phyloP scores from a whole-genome alignment of 2,113 vertebrate genomes.

The Pterocles burchelli region DNA sequence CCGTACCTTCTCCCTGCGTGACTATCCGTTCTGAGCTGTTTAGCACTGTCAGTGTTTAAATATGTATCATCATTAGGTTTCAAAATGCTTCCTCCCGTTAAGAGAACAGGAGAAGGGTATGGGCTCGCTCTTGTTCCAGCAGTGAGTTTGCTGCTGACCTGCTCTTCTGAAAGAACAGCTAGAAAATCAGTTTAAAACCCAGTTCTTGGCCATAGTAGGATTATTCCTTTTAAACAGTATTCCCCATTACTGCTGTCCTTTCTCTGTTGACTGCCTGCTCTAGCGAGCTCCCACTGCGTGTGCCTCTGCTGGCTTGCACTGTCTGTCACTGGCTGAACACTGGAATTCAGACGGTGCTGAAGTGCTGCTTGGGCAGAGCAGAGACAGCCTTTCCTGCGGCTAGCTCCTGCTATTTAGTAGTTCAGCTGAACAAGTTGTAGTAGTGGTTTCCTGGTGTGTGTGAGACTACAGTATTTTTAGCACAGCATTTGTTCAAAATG shows the following conservation, averaged over 20 bases:
- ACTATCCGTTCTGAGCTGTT: background rate
- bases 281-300: background rate
- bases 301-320: background rate
- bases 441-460: background rate
- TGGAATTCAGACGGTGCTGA: background rate
- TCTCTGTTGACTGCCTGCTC: background rate
- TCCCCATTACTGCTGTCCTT: background rate
- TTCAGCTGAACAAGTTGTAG: background rate
- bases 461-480: conserved; percentile 13
- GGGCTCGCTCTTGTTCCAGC: background rate
- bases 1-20: background rate
- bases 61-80: background rate
- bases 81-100: background rate
- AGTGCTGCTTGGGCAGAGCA: conserved; percentile 8
- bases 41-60: background rate
- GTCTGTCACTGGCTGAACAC: background rate
- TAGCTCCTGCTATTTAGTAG: background rate
- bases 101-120: background rate
- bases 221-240: background rate
- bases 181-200: background rate
- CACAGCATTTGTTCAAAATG: conserved; percentile 20
- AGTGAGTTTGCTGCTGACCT: background rate
- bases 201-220: background rate
- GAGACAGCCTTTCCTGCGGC: background rate
- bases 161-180: background rate